Percentiles rank a stretch among this genome's conserved stretches.
These are phyloP conservation scores for Myotis planiceps DNA, from an alignment of 2,797 vertebrate genomes.

Conservation along the genomic window DNA sequence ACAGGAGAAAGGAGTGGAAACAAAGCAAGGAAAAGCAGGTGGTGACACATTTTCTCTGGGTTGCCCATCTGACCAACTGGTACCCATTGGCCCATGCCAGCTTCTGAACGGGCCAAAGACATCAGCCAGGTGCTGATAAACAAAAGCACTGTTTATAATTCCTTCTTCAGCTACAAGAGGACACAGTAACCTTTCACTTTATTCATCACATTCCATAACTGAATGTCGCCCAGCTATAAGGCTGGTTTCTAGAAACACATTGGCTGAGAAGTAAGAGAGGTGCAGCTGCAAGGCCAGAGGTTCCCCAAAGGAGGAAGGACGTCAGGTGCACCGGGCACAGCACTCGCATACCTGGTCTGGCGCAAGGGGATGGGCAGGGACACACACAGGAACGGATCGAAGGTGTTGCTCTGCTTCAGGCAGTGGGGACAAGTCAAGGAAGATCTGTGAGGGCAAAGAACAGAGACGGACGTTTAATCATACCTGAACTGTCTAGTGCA, in stretches of 20 bases:
- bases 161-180: background rate
- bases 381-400: slow-evolving; percentile 95
- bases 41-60: background rate
- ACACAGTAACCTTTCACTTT: background rate
- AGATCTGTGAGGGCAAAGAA: slow-evolving; percentile 87
- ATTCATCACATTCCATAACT: background rate
- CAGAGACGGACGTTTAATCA: background rate
- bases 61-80: background rate
- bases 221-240: background rate
- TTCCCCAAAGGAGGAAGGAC: background rate
- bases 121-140: background rate
- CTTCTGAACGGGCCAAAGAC: background rate
- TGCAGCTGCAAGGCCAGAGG: background rate
- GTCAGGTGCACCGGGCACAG: fast-evolving
- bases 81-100: fast-evolving
- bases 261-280: background rate
- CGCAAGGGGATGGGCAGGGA: slow-evolving; percentile 95
- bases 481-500: fast-evolving
- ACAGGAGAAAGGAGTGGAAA: background rate
- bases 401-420: slow-evolving; percentile 97
- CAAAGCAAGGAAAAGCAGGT: background rate
- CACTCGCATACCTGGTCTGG: slow-evolving; percentile 92
- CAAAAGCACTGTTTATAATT: background rate
- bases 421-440: slow-evolving; percentile 97
- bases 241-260: background rate